These are phyloP conservation scores for Sarcophaga bullata DNA, from an alignment of 1,140 invertebrate genomes.

Conservation along the genomic window DNA sequence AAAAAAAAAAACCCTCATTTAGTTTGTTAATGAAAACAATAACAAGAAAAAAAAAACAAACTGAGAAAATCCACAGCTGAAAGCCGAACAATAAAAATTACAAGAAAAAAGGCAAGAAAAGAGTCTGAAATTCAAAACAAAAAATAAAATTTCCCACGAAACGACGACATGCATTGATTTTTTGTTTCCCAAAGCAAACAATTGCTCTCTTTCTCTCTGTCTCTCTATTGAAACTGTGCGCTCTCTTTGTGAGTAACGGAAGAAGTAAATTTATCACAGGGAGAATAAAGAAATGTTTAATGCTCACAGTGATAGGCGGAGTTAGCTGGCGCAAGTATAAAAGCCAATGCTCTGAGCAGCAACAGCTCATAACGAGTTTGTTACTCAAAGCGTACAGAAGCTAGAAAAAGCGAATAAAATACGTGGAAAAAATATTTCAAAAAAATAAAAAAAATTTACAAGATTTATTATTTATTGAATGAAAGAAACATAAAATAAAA, in stretches of 20 bases:
- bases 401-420: constrained; percentile 23
- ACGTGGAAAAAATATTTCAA: not conserved
- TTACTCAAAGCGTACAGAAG: constrained; percentile 48
- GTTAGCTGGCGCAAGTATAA: constrained; percentile 46
- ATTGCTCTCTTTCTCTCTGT: not conserved
- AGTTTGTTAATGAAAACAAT: not conserved
- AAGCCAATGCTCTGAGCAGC: constrained; percentile 45
- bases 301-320: constrained; percentile 42
- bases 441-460: not conserved
- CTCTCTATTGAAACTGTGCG: not conserved
- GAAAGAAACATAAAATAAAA: too few species aligned
- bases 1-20: not conserved
- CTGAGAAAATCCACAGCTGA: not conserved
- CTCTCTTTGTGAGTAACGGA: not conserved
- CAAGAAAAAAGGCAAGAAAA: not conserved
- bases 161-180: constrained; percentile 26
- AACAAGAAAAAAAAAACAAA: too few species aligned
- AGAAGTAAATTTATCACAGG: not conserved
- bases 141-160: constrained; percentile 29
- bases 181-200: not conserved
- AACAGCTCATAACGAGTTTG: constrained; percentile 50
- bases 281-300: not conserved
- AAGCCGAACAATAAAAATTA: not conserved
- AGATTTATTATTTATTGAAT: constrained; percentile 41
- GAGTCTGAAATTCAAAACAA: not conserved